Evolutionary conservation across 2,888 invertebrate genomes (phyloP), one percentile per base, ranked within the genome.

Genomic region (Nephrotoma flavescens): DNA sequence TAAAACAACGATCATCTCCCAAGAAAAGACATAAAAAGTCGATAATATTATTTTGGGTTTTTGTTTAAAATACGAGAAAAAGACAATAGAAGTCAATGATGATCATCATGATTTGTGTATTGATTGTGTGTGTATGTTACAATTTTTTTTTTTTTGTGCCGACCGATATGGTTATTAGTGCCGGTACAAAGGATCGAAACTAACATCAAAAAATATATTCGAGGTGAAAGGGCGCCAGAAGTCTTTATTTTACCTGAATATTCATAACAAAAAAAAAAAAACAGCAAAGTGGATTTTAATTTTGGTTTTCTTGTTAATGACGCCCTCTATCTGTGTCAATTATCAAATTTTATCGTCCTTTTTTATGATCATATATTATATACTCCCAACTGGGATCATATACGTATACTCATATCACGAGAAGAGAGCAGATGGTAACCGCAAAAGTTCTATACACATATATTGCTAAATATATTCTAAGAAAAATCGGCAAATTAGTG

Each of bases 261-360:
- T 84, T 84, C 42, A 42, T 84, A 84, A 84, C 19, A 42, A n/a
- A 12, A 47, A 84, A 84, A 42, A n/a, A 12, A 47, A 47, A 84
- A 84, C 41, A 42, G 84, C 84, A 84, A 84, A 84, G 84, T 84
- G 84, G 42, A 84, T 84, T 84, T 84, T 84, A 42, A 84, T 42
- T 84, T 42, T 84, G 42, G 42, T 42, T 84, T 71, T 71, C 41
- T 84, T 42, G 42, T 84, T 84, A 84, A 84, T 84, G 84, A 84
- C 84, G 84, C 84, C 84, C 84, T 84, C 84, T 84, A 84, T 84
- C 84, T 84, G 42, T 84, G 84, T 84, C 84, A 84, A 84, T 84
- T 84, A 84, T 84, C 84, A 42, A 84, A 42, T 42, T 84, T 84
- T 42, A 42, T 84, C 42, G 84, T 84, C 84, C 84, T 42, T 84